phyloP scores from a whole-genome alignment of 2,797 vertebrate genomes.

The Eurystomus glaucurus region DNA sequence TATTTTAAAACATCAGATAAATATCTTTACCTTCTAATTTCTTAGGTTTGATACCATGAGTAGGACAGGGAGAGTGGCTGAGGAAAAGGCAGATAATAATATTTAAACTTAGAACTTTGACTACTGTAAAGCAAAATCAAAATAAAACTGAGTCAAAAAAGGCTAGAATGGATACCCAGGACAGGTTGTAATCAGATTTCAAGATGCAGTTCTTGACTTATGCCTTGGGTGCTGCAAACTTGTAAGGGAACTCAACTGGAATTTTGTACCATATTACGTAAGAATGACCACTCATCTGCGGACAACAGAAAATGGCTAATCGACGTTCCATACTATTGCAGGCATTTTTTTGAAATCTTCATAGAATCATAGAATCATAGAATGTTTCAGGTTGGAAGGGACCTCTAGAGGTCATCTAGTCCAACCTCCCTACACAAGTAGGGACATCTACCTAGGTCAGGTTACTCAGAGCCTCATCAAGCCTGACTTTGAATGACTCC shows the following conservation, averaged over 20 bases:
- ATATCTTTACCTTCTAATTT: not conserved
- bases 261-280: fast-evolving
- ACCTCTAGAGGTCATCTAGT: no score
- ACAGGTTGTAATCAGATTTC: not conserved
- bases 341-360: not conserved
- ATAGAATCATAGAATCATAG: no score
- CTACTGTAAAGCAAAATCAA: not conserved
- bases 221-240: not conserved
- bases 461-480: no score
- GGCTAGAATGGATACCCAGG: not conserved
- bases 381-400: no score
- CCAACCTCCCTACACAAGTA: no score
- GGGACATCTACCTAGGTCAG: no score
- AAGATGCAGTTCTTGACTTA: not conserved
- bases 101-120: not conserved
- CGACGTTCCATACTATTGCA: not conserved
- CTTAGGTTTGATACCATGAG: not conserved
- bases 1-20: not conserved
- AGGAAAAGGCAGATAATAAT: not conserved
- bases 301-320: not conserved
- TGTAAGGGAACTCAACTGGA: not conserved
- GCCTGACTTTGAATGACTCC: no score
- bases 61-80: not conserved
- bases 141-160: not conserved
- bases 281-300: not conserved